Evolutionary conservation across 2,113 vertebrate species (phyloP), one percentile per base, ranked within the genome.

Genomic region (Xenopus borealis): DNA sequence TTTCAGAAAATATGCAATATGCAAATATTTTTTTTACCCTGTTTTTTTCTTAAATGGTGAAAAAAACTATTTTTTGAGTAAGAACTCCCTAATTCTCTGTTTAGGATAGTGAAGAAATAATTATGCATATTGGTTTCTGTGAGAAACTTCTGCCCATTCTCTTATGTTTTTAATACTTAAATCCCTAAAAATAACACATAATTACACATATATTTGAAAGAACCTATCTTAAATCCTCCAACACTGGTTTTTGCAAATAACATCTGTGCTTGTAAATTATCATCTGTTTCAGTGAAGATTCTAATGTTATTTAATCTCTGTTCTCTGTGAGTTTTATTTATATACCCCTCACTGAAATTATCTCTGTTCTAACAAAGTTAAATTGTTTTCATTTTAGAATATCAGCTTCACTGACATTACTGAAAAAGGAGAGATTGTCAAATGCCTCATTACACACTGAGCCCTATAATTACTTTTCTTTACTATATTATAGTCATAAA

Each of bases 251-350:
- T 23, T 76, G 18, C 73, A 69, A 76, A 52, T n/a, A 76, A 69
- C 73, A 76, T 55, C 73, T 76, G 73, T 76, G 72, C 66, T 69
- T 69, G 33, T 62, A 69, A 69, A 69, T 62, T 62, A 47, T 76
- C 73, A 76, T 53, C 72, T 75, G 55, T 62, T 50, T 50, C 62
- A 76, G 45, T 67, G 61, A 53, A 69, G 23, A 55, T 20, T 44
- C 58, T 76, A 53, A 69, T 76, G 66, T 27, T 61, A 52, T 62
- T 69, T 69, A 76, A 76, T 76, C 73, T 76, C n/a, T 53, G 16
- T 53, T 76, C 46, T 63, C 69, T 27, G 62, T 69, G 57, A 62
- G 30, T 63, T 55, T 76, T 75, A 75, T 75, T 76, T 55, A 62
- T 69, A 69, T 62, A 69, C 58, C 57, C 73, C 40, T 69, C 57